Percentiles rank a stretch among this genome's conserved stretches.
Conservation (phyloP, 2,888 invertebrate species). For the Drosophila mimica region DNA sequence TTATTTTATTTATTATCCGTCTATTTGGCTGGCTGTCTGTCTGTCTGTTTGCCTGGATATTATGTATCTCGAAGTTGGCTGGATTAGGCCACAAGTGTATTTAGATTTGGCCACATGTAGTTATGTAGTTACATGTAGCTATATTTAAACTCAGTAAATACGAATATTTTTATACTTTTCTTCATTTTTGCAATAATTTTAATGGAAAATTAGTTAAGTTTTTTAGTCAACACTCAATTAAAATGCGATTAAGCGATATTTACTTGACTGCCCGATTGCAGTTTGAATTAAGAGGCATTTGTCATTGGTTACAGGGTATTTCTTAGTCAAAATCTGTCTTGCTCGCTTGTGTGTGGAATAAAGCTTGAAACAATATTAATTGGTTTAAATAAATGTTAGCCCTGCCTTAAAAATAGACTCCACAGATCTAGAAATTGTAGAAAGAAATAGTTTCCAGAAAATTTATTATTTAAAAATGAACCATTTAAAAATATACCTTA, state of each 20-base stretch:
- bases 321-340: neutral
- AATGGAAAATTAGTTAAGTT: neutral
- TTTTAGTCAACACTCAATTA: neutral
- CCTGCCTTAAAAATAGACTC: neutral
- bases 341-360: neutral
- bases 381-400: fast-evolving
- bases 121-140: no score
- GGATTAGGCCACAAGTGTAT: no score
- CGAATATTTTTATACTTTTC: neutral
- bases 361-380: neutral
- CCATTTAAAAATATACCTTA: neutral
- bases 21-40: neutral
- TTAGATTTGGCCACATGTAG: no score
- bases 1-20: neutral
- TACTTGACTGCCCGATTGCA: neutral
- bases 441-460: neutral
- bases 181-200: neutral
- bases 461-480: neutral
- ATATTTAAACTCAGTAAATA: neutral
- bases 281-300: no score
- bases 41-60: neutral
- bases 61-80: neutral
- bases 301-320: neutral
- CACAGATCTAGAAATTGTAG: neutral
- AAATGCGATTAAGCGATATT: neutral